Percentiles rank a stretch among this genome's conserved stretches.
These are phyloP conservation scores for Salminus brasiliensis DNA, from an alignment of 2,113 vertebrate species.

Conservation along the genomic window DNA sequence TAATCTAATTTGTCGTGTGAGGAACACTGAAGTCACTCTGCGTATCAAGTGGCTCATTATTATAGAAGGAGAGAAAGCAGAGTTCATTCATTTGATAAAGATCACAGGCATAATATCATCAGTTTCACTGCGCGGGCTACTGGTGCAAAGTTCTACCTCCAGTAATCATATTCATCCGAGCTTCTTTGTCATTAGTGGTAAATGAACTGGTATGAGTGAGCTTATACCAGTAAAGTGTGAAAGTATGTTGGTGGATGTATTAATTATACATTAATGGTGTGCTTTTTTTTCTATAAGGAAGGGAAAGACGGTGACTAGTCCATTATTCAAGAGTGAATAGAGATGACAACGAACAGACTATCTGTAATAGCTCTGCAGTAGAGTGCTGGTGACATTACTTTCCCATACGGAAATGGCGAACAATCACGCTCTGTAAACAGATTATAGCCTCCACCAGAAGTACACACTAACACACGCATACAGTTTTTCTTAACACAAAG, in stretches of 20 bases:
- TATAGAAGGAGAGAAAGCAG: not conserved
- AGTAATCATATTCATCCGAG: not conserved
- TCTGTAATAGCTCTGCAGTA: not conserved
- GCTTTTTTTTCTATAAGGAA: not conserved
- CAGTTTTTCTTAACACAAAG: not conserved
- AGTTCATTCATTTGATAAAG: not conserved
- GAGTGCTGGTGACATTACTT: not conserved
- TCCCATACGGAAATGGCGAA: not conserved
- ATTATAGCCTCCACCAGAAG: not conserved
- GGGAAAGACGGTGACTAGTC: constrained; percentile 1
- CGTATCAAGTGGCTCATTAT: not conserved
- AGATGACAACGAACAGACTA: not conserved
- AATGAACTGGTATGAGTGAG: not conserved
- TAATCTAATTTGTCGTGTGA: constrained; percentile 23
- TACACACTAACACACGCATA: not conserved
- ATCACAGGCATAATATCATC: constrained; percentile 6
- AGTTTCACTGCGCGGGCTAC: not conserved
- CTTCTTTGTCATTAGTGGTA: constrained; percentile 7
- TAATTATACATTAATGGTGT: not conserved
- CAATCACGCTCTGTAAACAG: not conserved
- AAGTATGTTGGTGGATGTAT: not conserved
- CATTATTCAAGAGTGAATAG: constrained; percentile 9
- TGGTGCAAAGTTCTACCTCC: not conserved
- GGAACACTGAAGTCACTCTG: not conserved
- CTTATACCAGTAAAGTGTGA: not conserved